Evolutionary conservation across 2,113 vertebrate genomes (phyloP).

Genomic region (Elaphurus davidianus): DNA sequence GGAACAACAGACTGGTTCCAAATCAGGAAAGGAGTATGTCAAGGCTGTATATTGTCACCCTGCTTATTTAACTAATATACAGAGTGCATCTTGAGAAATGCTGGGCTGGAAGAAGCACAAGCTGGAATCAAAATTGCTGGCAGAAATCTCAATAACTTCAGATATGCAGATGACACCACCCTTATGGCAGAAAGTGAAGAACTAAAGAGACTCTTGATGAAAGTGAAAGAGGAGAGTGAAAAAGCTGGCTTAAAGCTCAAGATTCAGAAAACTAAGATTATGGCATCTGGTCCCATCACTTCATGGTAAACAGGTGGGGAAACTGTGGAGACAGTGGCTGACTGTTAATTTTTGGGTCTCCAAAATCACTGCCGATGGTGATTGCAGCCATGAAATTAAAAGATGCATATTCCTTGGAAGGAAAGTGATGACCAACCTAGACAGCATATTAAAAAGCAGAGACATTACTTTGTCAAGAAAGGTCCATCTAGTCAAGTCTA

Average conservation of each 20-base stretch:
- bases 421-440: neutral
- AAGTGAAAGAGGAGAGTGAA: neutral
- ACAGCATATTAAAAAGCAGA: neutral
- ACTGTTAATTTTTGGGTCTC: neutral
- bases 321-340: neutral
- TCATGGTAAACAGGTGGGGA: neutral
- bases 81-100: neutral
- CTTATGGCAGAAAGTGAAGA: neutral
- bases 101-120: neutral
- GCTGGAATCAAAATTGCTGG: neutral
- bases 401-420: rapidly evolving
- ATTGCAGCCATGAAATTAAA: neutral
- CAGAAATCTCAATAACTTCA: neutral
- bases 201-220: neutral
- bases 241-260: neutral
- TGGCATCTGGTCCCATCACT: neutral
- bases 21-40: neutral
- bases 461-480: neutral
- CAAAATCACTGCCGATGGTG: neutral
- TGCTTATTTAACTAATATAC: neutral
- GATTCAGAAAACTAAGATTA: neutral
- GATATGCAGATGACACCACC: neutral
- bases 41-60: neutral
- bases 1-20: neutral
- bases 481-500: neutral